Base-by-base conservation (phyloP, 2,113 vertebrate species). In the Pogona vitticeps region DNA sequence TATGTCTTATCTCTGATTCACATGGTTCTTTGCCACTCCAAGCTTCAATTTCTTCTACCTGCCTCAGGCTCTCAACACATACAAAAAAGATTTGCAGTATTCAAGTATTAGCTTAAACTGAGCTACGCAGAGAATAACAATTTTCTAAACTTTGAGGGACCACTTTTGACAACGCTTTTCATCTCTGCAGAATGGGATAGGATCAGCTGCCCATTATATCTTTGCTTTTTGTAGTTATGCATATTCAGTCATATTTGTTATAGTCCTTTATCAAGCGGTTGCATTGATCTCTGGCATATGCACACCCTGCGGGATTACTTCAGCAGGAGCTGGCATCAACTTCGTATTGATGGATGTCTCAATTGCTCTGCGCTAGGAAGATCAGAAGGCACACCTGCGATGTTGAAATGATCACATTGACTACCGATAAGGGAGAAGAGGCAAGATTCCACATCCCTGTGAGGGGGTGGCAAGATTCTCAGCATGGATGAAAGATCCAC, bases 201-300 rank as follows among this genome's bases (percentile, higher is more conserved):
- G 20, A 84, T 52, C 40, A 76, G 59, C 38, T 65, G 71, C 15
- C n/a, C 58, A 31, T 13, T 26, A 26, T n/a, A 10, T 31, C 18
- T 76, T 67, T 71, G 31, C 67, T 56, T 82, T 71, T 46, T 12
- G 56, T 70, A 71, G 52, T 36, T 70, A 31, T 78, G 52, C 46
- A 78, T 85, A 79, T 85, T 70, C 75, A 85, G 46, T 79, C 65
- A 70, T 85, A 79, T 78, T 52, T 81, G 59, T 80, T 63, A 63
- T 40, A 56, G 68, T 40, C 78, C 81, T 82, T 67, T 31, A 81
- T 81, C 71, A 75, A 76, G 71, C 75, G 38, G 23, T 59, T 63
- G 40, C n/a, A 72, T 76, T 87, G 85, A 75, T 36, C 59, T 82
- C 23, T 21, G 14, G 78, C 58, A 81, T 86, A 86, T 75, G 58